Conservation (phyloP, 2,888 invertebrate species). For the Yponomeuta malinellus region DNA sequence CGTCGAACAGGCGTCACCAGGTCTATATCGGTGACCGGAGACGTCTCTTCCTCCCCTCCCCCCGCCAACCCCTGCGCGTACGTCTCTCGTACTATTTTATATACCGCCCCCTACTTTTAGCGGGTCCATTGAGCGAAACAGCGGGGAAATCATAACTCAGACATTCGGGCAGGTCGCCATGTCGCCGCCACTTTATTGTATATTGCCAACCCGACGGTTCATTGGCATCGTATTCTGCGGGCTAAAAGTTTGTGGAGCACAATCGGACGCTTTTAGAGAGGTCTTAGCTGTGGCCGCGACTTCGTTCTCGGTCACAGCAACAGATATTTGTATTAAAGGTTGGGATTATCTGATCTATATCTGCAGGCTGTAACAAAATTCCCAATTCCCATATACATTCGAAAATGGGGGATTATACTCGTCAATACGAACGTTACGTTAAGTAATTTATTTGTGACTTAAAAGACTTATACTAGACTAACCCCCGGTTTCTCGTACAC, state of each 20-base stretch:
- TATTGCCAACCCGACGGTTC: slow-evolving; percentile 1
- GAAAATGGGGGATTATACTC: no score
- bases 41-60: slow-evolving; percentile 29
- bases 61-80: slow-evolving; percentile 17
- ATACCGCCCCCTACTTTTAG: slow-evolving; percentile 37
- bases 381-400: no score
- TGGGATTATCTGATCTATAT: no score
- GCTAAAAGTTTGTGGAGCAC: background rate
- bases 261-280: background rate
- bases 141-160: slow-evolving; percentile 32
- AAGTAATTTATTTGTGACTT: no score
- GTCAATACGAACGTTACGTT: no score
- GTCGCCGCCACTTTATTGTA: background rate
- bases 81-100: slow-evolving; percentile 51
- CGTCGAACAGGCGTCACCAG: slow-evolving; percentile 18
- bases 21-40: slow-evolving; percentile 49
- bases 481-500: no score
- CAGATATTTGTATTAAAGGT: no score
- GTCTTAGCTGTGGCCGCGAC: background rate
- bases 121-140: slow-evolving; percentile 44
- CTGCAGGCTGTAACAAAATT: no score
- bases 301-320: no score
- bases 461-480: no score
- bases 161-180: slow-evolving; percentile 4
- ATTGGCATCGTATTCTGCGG: background rate